Base-by-base conservation (phyloP, 2,113 vertebrate species). In the Lagopus muta region DNA sequence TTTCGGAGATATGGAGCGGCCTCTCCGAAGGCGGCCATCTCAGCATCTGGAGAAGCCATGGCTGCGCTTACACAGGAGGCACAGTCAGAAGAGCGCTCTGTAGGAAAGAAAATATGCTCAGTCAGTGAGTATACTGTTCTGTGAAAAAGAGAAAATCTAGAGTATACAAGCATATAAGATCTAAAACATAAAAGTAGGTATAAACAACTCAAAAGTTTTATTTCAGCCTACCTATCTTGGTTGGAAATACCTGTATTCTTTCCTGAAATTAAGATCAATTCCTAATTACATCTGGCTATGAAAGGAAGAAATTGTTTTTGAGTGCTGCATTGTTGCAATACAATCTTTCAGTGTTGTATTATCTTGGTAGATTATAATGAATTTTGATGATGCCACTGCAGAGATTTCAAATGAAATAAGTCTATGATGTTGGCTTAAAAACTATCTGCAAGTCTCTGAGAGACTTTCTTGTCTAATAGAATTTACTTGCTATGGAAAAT, bases 1-100 rank as follows among this genome's bases (percentile, higher is more conserved):
- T 99, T 99, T 18, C 98, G 97, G 91, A 99, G 98, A 76, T 71
- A 98, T 20, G 97, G 1, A 89, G 98, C 61, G 3, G 61, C 61
- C 61, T 62, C 61, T 22, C 61, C 61, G 40, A 62, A 62, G 36
- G 28, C 74, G 10, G 74, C 74, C 74, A 77, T 77, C 13, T 78
- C 75, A 64, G 60, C 11, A 1, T 78, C 75, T 3, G 82, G 5
- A 67, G 18, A 0, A 0, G 89, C 0, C 95, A 96, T 96, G 3
- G 2, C 5, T 90, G 73, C 27, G 1, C 43, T 72, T 62, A 25
- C 5, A 38, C 45, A 55, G 55, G 50, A 75, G 38, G 18, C 64
- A 40, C 40, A 13, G 64, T 11, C 70, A 54, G 65, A 38, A 78
- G 57, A 60, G 43, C 38, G 27, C 14, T n/a, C 72, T 81, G 72